phyloP scores from a whole-genome alignment of 2,888 invertebrate species.

The Diarsia mendica region DNA sequence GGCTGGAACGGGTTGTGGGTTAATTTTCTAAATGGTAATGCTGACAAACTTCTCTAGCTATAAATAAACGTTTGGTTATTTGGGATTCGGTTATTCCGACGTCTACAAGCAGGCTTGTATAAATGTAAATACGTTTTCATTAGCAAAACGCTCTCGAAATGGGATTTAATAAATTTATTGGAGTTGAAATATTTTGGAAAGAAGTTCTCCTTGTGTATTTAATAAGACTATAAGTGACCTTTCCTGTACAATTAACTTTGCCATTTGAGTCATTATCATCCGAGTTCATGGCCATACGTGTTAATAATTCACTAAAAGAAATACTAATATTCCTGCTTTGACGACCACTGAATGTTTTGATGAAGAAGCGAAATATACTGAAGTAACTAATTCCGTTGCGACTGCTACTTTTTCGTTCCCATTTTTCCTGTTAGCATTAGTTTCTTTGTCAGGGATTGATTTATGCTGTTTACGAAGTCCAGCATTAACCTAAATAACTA shows the following conservation, averaged over 20 bases:
- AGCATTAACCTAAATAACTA: slow-evolving; percentile 38
- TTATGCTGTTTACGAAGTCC: slow-evolving; percentile 49
- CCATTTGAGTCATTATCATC: slow-evolving; percentile 11
- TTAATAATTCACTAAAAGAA: background rate
- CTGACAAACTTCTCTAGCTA: slow-evolving; percentile 7
- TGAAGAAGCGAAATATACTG: slow-evolving; percentile 30
- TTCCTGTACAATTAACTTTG: slow-evolving; percentile 1
- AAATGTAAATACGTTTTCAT: slow-evolving; percentile 24
- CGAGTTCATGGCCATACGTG: background rate
- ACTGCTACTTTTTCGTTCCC: slow-evolving; percentile 24
- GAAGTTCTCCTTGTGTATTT: background rate
- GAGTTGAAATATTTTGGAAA: slow-evolving; percentile 4
- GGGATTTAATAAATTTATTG: background rate
- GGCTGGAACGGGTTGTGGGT: slow-evolving; percentile 22
- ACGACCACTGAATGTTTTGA: slow-evolving; percentile 22
- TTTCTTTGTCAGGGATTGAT: slow-evolving; percentile 34
- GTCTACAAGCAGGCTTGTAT: background rate
- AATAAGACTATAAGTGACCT: background rate
- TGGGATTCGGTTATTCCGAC: slow-evolving; percentile 9
- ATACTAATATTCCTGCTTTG: background rate
- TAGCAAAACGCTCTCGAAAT: background rate
- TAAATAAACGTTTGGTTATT: slow-evolving; percentile 11
- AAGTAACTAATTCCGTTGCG: slow-evolving; percentile 32
- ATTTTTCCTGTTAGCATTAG: slow-evolving; percentile 36
- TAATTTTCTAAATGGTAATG: slow-evolving; percentile 43